Evolutionary conservation across 53 echinoderm and acorn worm species (phyloP), one percentile per base, ranked within the genome.

Genomic region (Antedon mediterranea): DNA sequence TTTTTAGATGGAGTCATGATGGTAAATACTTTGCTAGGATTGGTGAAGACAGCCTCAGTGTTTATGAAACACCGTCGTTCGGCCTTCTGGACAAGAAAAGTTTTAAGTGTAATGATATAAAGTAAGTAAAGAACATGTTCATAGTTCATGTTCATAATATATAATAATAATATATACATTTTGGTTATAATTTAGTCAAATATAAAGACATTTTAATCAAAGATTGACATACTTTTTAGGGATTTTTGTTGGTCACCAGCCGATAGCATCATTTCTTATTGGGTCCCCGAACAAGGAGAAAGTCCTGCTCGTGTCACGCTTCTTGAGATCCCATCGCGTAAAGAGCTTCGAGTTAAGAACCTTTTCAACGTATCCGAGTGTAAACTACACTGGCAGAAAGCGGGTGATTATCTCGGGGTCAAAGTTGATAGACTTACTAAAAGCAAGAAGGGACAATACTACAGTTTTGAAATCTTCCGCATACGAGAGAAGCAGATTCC

Each of bases 391-490:
- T 98, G 98, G 98, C 98, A 98, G 83, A 90, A 88, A 7, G 88
- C 89, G 33, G 98, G 98, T 0, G 92, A 98, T 71, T 98, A 84
- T 84, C 80, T 98, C 33, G 90, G 86, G 41, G 88, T 90, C 74
- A 98, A 98, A 77, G 98, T 93, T 28, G 98, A 98, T 81, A 81
- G 98, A 81, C 82, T 90, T 71, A 83, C 92, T 29, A 93, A 98
- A 83, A 98, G 88, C 79, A 98, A 93, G 44, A 98, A 98, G 88
- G 90, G 81, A 32, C 90, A 90, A 57, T 88, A 86, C 72, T 93
- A 90, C 77, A 98, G 93, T 79, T 98, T 98, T 90, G 98, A 98
- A 79, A 88, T 98, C 42, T 98, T 98, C 88, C 98, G 98, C 27
- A 93, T 98, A 71, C 81, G 93, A 71, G 98, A 98, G 77, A 98